Evolutionary conservation across 2,113 vertebrate species (phyloP), one percentile per base, ranked within the genome.

Genomic region (Heterotis niloticus): DNA sequence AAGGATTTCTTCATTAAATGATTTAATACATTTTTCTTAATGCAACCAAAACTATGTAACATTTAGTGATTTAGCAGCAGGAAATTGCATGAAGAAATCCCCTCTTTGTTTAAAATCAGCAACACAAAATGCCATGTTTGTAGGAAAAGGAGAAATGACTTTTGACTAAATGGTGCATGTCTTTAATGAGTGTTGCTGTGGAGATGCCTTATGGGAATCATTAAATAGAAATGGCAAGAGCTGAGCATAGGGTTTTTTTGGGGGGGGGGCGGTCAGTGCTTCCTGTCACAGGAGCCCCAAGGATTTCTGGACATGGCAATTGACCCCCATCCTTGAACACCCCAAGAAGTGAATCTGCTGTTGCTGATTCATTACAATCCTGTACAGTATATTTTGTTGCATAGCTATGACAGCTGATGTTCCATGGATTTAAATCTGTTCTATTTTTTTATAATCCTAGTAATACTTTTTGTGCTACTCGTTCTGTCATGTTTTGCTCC

Each of bases 361-460:
- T n/a, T 72, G 34, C 34, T 20, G 69, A 34, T 44, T 72, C 44
- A 52, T 23, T 34, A 54, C 20, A 5, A 11, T 34, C 69, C 5
- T n/a, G 20, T 44, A 18, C 18, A 5, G 29, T 14, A 34, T 72
- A 34, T 54, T 72, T 34, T 52, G 34, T 34, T 52, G 34, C 44
- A 44, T 44, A 7, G 34, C 2, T 44, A 44, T 7, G 7, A 2
- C 34, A 44, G 34, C 34, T 44, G 34, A 44, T 7, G 2, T 44
- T 4, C 3, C 34, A 44, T 44, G 34, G 34, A 44, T 54, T 51
- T 72, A 34, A 34, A 72, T 72, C 69, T 72, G 69, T 62, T 23
- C 54, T 75, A 75, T 75, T 75, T 44, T 75, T 75, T 75, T 29
- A 59, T 28, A 75, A 62, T 57, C 52, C 54, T 16, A 28, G 54